Conservation (phyloP, 2,113 vertebrate species). For the Manacus vitellinus region DNA sequence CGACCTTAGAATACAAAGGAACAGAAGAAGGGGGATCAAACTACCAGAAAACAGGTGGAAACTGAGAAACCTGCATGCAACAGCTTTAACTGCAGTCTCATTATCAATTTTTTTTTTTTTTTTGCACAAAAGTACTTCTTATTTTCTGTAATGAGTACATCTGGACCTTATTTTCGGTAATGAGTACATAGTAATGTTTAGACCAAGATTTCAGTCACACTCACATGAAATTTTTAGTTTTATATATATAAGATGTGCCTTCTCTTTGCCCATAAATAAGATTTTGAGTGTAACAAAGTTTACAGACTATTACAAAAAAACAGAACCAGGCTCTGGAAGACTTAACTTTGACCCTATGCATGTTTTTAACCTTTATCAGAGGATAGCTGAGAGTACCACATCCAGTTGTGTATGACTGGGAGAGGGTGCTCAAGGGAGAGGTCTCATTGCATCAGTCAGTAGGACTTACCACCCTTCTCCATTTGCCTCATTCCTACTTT, state of each 20-base stretch:
- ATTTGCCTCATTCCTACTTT: background rate
- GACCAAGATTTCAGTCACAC: background rate
- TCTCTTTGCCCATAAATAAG: background rate
- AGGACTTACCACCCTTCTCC: background rate
- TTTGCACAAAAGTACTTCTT: background rate
- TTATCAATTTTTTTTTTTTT: background rate
- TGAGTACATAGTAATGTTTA: background rate
- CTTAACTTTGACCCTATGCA: background rate
- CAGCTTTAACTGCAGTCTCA: background rate
- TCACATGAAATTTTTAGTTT: background rate
- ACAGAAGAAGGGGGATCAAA: background rate
- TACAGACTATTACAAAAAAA: background rate
- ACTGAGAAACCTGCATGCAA: background rate
- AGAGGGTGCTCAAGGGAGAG: background rate
- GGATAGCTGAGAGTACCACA: background rate
- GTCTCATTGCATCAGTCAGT: background rate
- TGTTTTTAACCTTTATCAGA: background rate
- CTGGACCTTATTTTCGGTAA: background rate
- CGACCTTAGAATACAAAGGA: background rate
- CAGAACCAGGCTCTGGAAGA: background rate
- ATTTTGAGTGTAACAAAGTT: background rate
- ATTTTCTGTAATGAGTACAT: background rate
- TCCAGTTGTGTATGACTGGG: background rate
- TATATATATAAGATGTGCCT: background rate
- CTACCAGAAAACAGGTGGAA: background rate